Evolutionary conservation across 2,797 vertebrate genomes (phyloP).

Genomic region (Lacerta viridis): DNA sequence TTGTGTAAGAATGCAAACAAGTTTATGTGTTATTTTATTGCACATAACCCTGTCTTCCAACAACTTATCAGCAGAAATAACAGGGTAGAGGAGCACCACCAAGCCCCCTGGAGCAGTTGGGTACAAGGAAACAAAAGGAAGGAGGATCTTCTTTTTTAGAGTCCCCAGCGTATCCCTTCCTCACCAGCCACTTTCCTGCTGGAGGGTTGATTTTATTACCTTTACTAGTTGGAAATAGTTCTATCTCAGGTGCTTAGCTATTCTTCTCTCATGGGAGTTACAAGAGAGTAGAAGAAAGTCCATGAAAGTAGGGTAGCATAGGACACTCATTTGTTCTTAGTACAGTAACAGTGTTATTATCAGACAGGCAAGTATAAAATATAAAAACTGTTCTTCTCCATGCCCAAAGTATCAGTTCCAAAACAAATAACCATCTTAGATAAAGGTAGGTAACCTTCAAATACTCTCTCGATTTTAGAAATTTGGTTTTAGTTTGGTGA

Average conservation of each 20-base stretch:
- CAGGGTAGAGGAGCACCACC: background rate
- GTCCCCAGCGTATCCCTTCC: background rate
- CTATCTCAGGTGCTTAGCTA: background rate
- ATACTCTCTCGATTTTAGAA: background rate
- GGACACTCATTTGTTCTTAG: background rate
- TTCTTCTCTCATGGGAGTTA: background rate
- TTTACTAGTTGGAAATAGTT: background rate
- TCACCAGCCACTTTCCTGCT: background rate
- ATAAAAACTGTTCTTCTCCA: background rate
- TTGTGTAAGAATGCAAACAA: background rate
- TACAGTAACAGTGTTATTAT: background rate
- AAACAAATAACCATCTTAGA: background rate
- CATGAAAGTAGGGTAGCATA: background rate
- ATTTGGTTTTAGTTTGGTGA: slow-evolving; percentile 38
- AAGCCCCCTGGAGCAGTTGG: background rate
- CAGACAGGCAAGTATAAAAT: slow-evolving; percentile 24
- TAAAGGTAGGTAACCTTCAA: background rate
- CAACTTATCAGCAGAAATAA: background rate
- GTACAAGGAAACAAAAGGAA: background rate
- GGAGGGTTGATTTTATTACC: background rate
- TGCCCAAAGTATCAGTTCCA: background rate
- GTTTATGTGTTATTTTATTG: background rate
- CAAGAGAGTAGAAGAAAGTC: background rate
- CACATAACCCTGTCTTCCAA: background rate
- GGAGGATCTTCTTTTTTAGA: background rate